These are phyloP conservation scores for Thalassophryne amazonica DNA, from an alignment of 2,797 vertebrate genomes.

Conservation along the genomic window DNA sequence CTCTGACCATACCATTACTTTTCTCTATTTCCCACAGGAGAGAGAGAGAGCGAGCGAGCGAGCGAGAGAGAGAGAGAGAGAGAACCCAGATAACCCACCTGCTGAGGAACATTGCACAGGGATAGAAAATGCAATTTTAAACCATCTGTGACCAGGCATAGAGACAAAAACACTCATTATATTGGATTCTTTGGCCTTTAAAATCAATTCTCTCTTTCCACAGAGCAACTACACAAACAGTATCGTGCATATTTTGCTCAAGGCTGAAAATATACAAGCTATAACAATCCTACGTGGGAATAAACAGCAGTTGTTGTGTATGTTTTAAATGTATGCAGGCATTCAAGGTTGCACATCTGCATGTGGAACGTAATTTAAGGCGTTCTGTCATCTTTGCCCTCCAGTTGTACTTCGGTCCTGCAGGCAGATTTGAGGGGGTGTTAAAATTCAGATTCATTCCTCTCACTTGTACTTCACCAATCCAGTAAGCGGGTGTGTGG, in stretches of 20 bases:
- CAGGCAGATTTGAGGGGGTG: constrained; percentile 20
- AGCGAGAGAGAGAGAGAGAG: constrained; percentile 68
- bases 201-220: constrained; percentile 8
- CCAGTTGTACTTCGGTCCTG: constrained; percentile 18
- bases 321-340: not conserved
- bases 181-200: not conserved
- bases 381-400: constrained; percentile 33
- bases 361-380: constrained; percentile 19
- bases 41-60: constrained; percentile 72
- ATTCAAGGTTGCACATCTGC: not conserved
- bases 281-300: too few relatives aligned
- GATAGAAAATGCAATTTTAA: constrained; percentile 41
- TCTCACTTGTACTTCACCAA: constrained; percentile 10
- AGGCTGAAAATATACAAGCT: too few relatives aligned
- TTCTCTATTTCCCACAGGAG: constrained; percentile 50
- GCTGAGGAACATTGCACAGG: constrained; percentile 62
- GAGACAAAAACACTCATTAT: constrained; percentile 11
- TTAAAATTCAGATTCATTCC: constrained; percentile 30
- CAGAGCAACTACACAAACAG: too few relatives aligned
- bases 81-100: constrained; percentile 82
- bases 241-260: too few relatives aligned
- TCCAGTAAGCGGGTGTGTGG: not conserved
- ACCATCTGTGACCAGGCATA: constrained; percentile 44
- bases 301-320: too few relatives aligned
- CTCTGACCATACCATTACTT: constrained; percentile 39